Evolutionary conservation across 2,797 vertebrate species (phyloP).

Genomic region (Carapus acus): DNA sequence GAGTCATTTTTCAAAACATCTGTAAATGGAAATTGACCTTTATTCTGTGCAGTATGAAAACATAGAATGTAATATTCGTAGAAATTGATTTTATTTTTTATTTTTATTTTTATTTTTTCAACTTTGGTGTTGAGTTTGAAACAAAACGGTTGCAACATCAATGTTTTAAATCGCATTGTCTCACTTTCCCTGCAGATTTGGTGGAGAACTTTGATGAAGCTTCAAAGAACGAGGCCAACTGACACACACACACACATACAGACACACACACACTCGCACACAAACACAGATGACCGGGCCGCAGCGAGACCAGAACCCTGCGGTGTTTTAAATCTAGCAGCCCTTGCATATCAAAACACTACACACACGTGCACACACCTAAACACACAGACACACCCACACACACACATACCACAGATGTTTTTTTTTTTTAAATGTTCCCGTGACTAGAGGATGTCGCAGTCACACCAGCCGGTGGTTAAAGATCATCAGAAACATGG

Average conservation of each 20-base stretch:
- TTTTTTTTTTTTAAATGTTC: conserved; percentile 89
- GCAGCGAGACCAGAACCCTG: conserved; percentile 77
- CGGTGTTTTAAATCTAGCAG: conserved; percentile 59
- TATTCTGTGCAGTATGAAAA: no score
- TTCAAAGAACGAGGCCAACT: conserved; percentile 95
- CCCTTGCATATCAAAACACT: conserved; percentile 54
- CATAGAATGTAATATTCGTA: no score
- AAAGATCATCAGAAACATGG: conserved; percentile 60
- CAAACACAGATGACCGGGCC: conserved; percentile 69
- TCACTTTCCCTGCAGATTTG: conserved; percentile 78
- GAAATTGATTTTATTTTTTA: no score
- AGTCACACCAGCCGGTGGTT: conserved; percentile 74
- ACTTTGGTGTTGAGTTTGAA: no score
- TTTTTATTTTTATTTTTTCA: no score
- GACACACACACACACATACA: conserved; percentile 52
- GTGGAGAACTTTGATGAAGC: conserved; percentile 98
- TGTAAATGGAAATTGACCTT: no score
- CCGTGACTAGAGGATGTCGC: conserved; percentile 79
- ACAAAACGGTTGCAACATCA: no score
- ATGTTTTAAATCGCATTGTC: neutral
- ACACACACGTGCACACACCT: no score
- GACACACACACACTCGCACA: conserved; percentile 28
- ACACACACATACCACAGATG: no score
- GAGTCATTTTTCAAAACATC: no score
- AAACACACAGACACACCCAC: conserved; percentile 67